phyloP scores from a whole-genome alignment of 2,888 invertebrate species.

The Lasioglossum villosulum region DNA sequence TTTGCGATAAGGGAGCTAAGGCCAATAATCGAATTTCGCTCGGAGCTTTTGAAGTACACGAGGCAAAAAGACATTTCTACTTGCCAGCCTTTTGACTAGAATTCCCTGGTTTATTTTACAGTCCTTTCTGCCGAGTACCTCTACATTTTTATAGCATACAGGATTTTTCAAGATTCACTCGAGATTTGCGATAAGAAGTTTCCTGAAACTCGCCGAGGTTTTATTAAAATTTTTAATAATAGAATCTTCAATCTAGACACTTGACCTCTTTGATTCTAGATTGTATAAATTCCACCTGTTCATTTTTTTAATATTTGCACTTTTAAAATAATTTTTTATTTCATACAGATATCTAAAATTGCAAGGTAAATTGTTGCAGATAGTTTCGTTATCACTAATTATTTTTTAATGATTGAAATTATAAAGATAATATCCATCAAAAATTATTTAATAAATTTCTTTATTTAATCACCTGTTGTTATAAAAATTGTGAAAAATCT shows the following conservation, averaged over 20 bases:
- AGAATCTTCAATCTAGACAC: not conserved
- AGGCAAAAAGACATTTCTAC: not conserved
- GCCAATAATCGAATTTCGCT: constrained; percentile 39
- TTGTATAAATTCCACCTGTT: not conserved
- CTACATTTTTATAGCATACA: not conserved
- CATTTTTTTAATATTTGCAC: not conserved
- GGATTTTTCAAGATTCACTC: not conserved
- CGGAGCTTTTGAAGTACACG: constrained; percentile 15
- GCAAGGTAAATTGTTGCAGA: no score
- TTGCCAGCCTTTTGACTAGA: not conserved
- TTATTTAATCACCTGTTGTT: no score
- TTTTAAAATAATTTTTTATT: no score
- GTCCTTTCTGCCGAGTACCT: not conserved
- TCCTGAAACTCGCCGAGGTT: not conserved
- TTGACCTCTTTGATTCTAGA: not conserved
- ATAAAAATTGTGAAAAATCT: no score
- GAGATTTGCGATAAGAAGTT: not conserved
- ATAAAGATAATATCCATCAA: no score
- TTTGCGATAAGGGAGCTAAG: constrained; percentile 19
- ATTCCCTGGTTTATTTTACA: not conserved
- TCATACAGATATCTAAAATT: no score
- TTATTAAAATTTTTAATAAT: not conserved
- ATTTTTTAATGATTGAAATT: no score
- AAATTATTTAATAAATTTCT: no score
- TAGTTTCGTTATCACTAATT: no score